These are phyloP conservation scores for Frankliniella fusca DNA, from an alignment of 2,888 invertebrate genomes.

Conservation along the genomic window DNA sequence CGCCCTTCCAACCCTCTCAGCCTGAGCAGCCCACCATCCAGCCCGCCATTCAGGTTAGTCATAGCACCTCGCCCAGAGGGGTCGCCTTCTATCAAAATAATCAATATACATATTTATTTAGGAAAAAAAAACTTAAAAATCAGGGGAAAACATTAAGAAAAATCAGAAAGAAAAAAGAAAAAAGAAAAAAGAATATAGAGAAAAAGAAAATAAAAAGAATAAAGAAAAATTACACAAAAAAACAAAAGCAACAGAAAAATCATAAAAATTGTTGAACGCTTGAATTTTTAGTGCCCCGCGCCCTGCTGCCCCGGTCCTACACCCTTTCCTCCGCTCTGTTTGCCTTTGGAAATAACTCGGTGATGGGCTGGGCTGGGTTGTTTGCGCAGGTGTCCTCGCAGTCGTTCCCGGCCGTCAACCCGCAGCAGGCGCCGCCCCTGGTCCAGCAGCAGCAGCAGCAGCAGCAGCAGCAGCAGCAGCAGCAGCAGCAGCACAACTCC, in stretches of 20 bases:
- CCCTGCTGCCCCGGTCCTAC: background rate
- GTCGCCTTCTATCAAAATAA: too few species aligned
- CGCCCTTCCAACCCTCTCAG: conserved; percentile 1
- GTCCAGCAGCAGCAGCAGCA: background rate
- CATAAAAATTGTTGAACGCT: too few species aligned
- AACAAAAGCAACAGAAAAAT: too few species aligned
- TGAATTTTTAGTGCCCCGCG: too few species aligned
- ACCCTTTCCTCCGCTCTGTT: background rate
- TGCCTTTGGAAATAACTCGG: too few species aligned
- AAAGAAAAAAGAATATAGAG: background rate
- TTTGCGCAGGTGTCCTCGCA: background rate
- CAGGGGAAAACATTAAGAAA: too few species aligned
- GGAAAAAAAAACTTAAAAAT: too few species aligned
- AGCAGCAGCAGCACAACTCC: background rate
- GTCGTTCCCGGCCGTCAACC: background rate
- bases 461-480: background rate
- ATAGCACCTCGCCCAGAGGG: too few species aligned
- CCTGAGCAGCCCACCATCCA: conserved; percentile 21
- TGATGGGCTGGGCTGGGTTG: background rate
- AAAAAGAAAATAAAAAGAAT: background rate
- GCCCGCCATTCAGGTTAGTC: background rate
- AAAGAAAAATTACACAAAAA: background rate
- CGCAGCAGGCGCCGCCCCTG: conserved; percentile 7
- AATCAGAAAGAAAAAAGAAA: too few species aligned
- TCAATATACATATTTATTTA: too few species aligned